Percentiles rank a stretch among this genome's conserved stretches.
Evolutionary conservation across 35 echinoderm and acorn worm genomes (phyloP).

Genomic region (Hemicentrotus pulcherrimus): DNA sequence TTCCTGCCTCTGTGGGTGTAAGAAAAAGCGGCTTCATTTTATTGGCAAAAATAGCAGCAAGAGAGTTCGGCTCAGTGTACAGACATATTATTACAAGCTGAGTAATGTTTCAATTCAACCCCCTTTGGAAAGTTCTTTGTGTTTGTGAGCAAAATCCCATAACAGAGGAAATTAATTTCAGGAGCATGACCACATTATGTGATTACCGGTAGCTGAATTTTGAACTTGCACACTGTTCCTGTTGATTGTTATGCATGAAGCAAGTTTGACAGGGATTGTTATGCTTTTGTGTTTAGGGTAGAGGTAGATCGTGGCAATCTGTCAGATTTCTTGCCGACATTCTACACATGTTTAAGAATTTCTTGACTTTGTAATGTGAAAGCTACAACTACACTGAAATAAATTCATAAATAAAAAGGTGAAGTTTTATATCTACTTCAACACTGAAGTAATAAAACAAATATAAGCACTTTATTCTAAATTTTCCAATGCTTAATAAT

Average conservation of each 20-base stretch:
- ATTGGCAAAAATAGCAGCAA: constrained; percentile 4
- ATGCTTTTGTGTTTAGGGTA: background rate
- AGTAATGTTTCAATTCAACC: background rate
- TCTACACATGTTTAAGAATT: background rate
- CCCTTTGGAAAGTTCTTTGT: background rate
- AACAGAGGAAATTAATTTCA: background rate
- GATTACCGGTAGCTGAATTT: background rate
- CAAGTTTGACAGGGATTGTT: background rate
- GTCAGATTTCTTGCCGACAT: background rate
- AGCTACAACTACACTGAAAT: background rate
- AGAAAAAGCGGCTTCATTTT: background rate
- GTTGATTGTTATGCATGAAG: background rate
- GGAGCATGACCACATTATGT: background rate
- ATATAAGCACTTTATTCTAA: too few relatives aligned
- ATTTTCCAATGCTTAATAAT: too few relatives aligned
- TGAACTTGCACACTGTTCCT: background rate
- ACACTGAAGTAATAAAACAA: too few relatives aligned
- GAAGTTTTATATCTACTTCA: too few relatives aligned
- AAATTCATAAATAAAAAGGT: background rate
- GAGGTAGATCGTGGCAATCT: too few relatives aligned
- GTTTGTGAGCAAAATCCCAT: background rate
- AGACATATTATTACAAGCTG: background rate
- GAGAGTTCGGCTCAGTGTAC: background rate
- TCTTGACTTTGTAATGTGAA: background rate
- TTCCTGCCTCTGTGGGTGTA: background rate